Evolutionary conservation across 2,797 vertebrate species (phyloP).

Genomic region (Clarias laeviceps): DNA sequence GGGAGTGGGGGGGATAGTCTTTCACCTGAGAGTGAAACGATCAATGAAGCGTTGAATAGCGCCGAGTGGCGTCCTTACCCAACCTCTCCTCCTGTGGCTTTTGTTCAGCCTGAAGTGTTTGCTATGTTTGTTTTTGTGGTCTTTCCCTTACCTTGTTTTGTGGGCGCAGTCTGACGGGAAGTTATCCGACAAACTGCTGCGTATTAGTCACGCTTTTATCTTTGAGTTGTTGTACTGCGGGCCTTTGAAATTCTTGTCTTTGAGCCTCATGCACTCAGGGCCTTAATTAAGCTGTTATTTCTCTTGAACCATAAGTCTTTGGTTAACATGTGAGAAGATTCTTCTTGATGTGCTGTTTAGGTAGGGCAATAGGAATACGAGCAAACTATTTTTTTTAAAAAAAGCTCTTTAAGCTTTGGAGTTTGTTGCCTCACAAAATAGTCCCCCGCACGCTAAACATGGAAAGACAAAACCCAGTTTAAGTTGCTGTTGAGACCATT

Average conservation of each 20-base stretch:
- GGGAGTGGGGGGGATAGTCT: neutral
- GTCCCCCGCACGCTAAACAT: neutral
- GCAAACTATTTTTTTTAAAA: no score
- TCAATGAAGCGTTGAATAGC: constrained; percentile 28
- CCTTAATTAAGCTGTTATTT: neutral
- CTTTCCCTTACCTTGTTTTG: constrained; percentile 12
- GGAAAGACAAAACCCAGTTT: neutral
- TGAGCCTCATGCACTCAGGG: neutral
- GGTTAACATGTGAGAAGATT: constrained; percentile 8
- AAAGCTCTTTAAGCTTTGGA: neutral
- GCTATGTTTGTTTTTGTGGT: neutral
- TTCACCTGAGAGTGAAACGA: constrained; percentile 26
- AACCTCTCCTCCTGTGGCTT: constrained; percentile 25
- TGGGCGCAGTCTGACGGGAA: constrained; percentile 35
- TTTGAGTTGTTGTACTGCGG: neutral
- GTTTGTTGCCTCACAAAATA: neutral
- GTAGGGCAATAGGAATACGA: neutral
- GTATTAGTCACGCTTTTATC: constrained; percentile 31
- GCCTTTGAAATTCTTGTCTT: neutral
- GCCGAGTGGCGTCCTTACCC: constrained; percentile 24
- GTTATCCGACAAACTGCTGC: constrained; percentile 19
- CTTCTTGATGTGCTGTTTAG: constrained; percentile 2
- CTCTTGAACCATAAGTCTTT: neutral
- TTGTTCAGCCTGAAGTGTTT: constrained; percentile 18
- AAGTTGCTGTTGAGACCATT: constrained; percentile 10